phyloP scores from a whole-genome alignment of 2,888 invertebrate species.

The Cantharis flavilabris region DNA sequence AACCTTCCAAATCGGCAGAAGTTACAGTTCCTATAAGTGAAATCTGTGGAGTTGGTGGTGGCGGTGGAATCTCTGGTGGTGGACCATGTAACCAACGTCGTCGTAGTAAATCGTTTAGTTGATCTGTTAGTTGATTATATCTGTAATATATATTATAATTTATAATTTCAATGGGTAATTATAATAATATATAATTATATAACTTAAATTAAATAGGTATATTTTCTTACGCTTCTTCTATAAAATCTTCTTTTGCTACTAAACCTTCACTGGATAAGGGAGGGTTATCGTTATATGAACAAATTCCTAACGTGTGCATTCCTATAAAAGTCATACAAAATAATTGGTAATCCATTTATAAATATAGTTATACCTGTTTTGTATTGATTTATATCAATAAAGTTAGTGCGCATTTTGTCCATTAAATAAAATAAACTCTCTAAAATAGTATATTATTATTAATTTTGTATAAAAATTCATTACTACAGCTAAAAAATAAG shows the following conservation, averaged over 20 bases:
- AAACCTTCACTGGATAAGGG: slow-evolving; percentile 38
- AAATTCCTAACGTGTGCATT: slow-evolving; percentile 50
- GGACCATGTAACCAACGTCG: slow-evolving; percentile 5
- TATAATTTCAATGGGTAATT: too few species aligned
- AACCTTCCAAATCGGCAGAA: background rate
- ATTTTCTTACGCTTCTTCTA: slow-evolving; percentile 46
- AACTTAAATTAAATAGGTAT: too few species aligned
- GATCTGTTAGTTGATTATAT: slow-evolving; percentile 11
- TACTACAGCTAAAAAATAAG: too few species aligned
- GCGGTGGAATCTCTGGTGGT: background rate
- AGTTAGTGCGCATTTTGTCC: slow-evolving; percentile 50
- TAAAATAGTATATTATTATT: slow-evolving; percentile 24
- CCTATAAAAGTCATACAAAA: slow-evolving; percentile 33
- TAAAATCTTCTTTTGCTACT: slow-evolving; percentile 46
- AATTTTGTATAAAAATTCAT: too few species aligned
- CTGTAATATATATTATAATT: background rate
- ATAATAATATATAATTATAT: too few species aligned
- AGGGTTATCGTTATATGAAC: slow-evolving; percentile 45
- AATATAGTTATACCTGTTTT: slow-evolving; percentile 34
- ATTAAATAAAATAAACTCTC: slow-evolving; percentile 49
- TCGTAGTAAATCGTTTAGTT: slow-evolving; percentile 15
- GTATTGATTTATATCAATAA: slow-evolving; percentile 47
- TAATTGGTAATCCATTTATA: background rate
- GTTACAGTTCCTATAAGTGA: background rate
- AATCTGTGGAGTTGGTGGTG: slow-evolving; percentile 11